A percentile compares a stretch with the other conserved stretches of the same genome.
Conservation (phyloP, 2,113 vertebrate genomes). For the Bagarius yarrelli region DNA sequence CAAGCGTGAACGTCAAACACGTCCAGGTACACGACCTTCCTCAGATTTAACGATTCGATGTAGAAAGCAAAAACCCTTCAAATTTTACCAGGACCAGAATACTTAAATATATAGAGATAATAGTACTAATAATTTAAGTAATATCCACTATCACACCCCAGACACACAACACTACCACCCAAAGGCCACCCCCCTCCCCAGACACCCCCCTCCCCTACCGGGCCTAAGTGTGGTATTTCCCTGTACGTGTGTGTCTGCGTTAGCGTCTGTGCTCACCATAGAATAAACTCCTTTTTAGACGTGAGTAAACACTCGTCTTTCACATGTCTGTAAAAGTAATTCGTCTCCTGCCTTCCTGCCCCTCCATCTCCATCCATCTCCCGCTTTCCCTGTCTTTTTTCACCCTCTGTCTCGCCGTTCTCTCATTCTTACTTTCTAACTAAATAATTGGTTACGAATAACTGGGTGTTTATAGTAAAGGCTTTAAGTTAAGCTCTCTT, state of each 20-base stretch:
- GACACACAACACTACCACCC: neutral
- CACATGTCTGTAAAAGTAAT: conserved; percentile 11
- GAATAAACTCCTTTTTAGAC: neutral
- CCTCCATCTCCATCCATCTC: neutral
- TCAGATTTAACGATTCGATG: no score
- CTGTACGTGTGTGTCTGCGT: neutral
- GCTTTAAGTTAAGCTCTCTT: no score
- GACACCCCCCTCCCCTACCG: neutral
- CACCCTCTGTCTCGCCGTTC: no score
- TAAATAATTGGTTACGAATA: neutral
- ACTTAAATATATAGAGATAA: no score
- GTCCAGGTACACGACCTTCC: no score
- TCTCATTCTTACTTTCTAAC: neutral
- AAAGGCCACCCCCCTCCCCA: neutral
- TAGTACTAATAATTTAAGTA: no score
- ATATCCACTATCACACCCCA: no score
- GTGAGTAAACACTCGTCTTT: neutral
- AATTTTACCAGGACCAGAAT: no score
- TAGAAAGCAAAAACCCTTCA: no score
- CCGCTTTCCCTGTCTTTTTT: neutral
- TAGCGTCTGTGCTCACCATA: neutral
- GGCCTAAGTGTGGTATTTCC: no score
- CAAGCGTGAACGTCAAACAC: neutral
- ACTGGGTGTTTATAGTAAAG: no score
- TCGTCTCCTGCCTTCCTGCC: neutral